phyloP scores from a whole-genome alignment of 2,113 vertebrate genomes.

The Aepyceros melampus region DNA sequence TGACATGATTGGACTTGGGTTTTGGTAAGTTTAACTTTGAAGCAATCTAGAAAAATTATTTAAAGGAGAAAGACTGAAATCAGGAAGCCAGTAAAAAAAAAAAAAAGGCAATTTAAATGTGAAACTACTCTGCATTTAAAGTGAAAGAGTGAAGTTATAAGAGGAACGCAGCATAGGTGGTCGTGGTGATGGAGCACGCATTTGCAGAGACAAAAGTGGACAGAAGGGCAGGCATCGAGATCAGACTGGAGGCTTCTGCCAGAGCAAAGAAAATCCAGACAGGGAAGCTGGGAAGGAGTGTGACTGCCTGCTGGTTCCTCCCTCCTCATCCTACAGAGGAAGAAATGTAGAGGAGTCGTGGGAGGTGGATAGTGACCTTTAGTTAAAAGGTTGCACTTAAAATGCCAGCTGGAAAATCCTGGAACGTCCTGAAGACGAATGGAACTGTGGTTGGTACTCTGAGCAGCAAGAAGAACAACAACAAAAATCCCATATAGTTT shows the following conservation, averaged over 20 bases:
- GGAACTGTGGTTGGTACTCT: not conserved
- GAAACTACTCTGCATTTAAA: not conserved
- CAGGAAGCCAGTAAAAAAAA: not conserved
- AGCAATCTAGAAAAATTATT: not conserved
- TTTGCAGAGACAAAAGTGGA: not conserved
- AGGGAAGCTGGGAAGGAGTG: not conserved
- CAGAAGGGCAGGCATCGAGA: not conserved
- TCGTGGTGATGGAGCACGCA: fast-evolving
- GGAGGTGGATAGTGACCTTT: not conserved
- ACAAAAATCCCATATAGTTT: not conserved
- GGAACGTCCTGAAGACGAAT: not conserved
- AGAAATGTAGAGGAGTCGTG: fast-evolving
- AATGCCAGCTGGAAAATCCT: not conserved
- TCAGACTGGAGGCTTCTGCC: not conserved
- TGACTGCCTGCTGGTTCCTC: not conserved
- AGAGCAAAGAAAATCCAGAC: not conserved
- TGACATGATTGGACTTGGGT: not conserved
- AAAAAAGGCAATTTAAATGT: not conserved
- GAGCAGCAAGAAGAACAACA: not conserved
- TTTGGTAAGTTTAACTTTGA: not conserved
- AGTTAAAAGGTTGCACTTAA: not conserved
- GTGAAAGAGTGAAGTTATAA: not conserved
- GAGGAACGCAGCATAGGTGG: not conserved
- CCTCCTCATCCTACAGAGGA: not conserved
- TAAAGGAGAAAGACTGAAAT: not conserved